Evolutionary conservation across 2,888 invertebrate species (phyloP), one percentile per base, ranked within the genome.

Genomic region (Pecten maximus): DNA sequence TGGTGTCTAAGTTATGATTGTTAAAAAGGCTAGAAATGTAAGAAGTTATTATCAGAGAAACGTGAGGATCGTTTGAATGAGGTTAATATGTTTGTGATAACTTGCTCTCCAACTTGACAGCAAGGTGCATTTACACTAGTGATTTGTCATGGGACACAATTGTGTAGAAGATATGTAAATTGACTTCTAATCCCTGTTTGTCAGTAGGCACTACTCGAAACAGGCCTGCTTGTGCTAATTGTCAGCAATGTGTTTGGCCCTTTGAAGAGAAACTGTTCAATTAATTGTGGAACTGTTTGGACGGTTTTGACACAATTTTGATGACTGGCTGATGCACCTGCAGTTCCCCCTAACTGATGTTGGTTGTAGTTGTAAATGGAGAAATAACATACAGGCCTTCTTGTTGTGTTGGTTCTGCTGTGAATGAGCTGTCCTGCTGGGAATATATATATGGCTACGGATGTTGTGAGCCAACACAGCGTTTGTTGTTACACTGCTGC

Each of bases 191-290:
- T 28, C 74, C 1, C 8, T 35, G 35, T 74, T 74, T 74, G 74
- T 35, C 35, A 28, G 74, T 74, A 28, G 28, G 19, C 16, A 35
- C 74, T 74, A 35, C 74, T 74, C 74, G 4, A 35, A 28, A 74
- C 74, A 28, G 35, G 10, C 0, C 28, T 74, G 15, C 74, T 74
- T 74, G 74, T 74, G 74, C 8, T 74, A 74, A 74, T 74, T 74
- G 74, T 74, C 28, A 74, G 74, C 28, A 74, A 74, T 10, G 12
- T 74, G 74, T 74, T 74, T 74, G 74, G 35, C 35, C 74, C 35
- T 74, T 74, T 74, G 74, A 74, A 28, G 74, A 74, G 74, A 74
- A 74, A 74, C 74, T 35, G 74, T 74, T 74, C 74, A 74, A 74
- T 74, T 74, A 28, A 74, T 74, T 74, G 74, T 74, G 12, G 74